Conservation (phyloP, 2,888 invertebrate genomes). For the Agrotis segetum region DNA sequence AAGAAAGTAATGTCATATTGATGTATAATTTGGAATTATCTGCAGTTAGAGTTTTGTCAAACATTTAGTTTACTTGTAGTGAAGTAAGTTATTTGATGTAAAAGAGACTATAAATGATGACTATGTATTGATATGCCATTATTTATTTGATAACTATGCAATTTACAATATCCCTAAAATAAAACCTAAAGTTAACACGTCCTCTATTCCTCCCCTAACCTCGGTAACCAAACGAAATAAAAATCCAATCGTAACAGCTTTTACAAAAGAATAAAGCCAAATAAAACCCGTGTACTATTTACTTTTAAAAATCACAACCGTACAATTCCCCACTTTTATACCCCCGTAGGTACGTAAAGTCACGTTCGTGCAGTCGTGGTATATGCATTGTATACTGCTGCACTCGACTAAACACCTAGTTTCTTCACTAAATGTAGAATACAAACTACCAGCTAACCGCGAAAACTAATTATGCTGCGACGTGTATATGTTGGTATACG, state of each 20-base stretch:
- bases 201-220: constrained; percentile 1
- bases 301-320: constrained; percentile 56
- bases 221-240: constrained; percentile 30
- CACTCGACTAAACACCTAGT: constrained; percentile 25
- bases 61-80: too few relatives aligned
- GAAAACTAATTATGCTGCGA: constrained; percentile 54
- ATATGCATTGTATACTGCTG: constrained; percentile 18
- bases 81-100: too few relatives aligned
- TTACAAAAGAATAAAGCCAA: constrained; percentile 32
- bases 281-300: constrained; percentile 53
- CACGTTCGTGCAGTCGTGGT: constrained; percentile 57
- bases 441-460: constrained; percentile 33
- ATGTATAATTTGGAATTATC: too few relatives aligned
- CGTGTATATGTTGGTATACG: constrained; percentile 19
- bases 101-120: too few relatives aligned
- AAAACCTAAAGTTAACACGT: neutral
- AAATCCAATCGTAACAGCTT: constrained; percentile 35
- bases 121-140: too few relatives aligned
- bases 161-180: neutral
- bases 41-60: too few relatives aligned
- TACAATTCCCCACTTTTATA: constrained; percentile 51
- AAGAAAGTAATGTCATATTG: too few relatives aligned
- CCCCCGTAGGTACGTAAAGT: constrained; percentile 44
- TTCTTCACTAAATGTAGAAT: constrained; percentile 47
- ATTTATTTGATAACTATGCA: too few relatives aligned